phyloP scores from a whole-genome alignment of 1,140 invertebrate genomes.

The Anthonomus grandis region DNA sequence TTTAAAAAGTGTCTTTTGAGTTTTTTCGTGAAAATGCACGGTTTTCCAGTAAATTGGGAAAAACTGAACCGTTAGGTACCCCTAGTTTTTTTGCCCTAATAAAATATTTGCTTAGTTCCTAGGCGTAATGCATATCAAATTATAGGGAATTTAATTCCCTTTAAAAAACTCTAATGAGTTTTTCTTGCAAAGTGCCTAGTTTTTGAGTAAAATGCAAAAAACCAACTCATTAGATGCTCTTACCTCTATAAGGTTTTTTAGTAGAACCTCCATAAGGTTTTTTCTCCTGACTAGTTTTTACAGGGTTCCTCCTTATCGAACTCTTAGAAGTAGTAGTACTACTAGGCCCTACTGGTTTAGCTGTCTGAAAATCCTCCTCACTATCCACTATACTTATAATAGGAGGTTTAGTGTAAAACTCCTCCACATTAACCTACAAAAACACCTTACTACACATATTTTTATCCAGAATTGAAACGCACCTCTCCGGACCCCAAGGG shows the following conservation, averaged over 20 bases:
- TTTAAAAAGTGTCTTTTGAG: too few relatives aligned
- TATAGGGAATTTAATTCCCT: too few relatives aligned
- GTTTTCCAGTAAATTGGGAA: too few relatives aligned
- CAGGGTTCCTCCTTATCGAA: constrained; percentile 9
- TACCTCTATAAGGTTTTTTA: constrained; percentile 24
- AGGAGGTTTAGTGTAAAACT: constrained; percentile 56
- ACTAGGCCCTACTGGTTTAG: constrained; percentile 9
- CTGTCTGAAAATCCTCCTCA: constrained; percentile 15
- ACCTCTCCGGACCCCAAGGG: constrained; percentile 33
- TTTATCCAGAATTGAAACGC: constrained; percentile 6
- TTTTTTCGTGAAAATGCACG: too few relatives aligned
- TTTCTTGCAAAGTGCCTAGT: too few relatives aligned
- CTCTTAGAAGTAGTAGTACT: constrained; percentile 9
- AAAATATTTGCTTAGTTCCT: too few relatives aligned
- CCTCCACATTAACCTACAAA: constrained; percentile 47
- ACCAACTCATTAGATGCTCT: too few relatives aligned
- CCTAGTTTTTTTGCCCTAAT: too few relatives aligned
- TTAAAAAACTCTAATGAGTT: too few relatives aligned
- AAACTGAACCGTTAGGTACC: too few relatives aligned
- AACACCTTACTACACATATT: background rate
- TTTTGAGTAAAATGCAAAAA: too few relatives aligned
- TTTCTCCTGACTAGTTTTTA: constrained; percentile 7
- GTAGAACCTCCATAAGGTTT: background rate
- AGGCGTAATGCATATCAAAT: too few relatives aligned
- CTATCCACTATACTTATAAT: constrained; percentile 50